Evolutionary conservation across 2,888 invertebrate species (phyloP), one percentile per base, ranked within the genome.

Genomic region (Acleris holmiana): DNA sequence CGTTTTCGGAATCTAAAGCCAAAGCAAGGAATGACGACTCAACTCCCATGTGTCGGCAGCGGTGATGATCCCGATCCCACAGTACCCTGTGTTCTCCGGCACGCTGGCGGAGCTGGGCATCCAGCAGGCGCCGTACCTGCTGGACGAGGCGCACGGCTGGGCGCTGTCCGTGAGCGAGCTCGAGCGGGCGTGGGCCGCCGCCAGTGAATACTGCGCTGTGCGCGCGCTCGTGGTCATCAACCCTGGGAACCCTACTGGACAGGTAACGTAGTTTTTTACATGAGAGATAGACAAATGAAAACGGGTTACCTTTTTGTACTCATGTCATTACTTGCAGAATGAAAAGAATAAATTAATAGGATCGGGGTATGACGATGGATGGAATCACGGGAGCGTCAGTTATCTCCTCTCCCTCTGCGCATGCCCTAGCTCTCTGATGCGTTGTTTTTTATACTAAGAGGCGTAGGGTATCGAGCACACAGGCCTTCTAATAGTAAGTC

Each of bases 181-280:
- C 70, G 94, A 98, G 82, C 92, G 98, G 53, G 84, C 23, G 86
- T 96, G 67, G 90, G 88, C 40, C 0, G 96, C 96, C 74, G 94
- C 96, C 0, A 93, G 93, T 70, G 89, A 93, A 66, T 76, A 76
- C 0, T 94, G 95, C 81, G 91, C 93, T 67, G 97, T 98, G 0
- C 93, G 98, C 58, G 98, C 96, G 0, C 92, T 99, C 51, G 98
- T 98, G 17, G 95, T 99, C 53, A 99, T 99, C 75, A 99, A 99
- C 89, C 99, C 99, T 0, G 99, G 99, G 62, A 99, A 99, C 88
- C 99, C 99, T 10, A 99, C 99, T 19, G 99, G 98, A n/a, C 96
- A 96, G 87, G 88, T 85, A 53, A 46, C 29, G 8, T 29, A 29
- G 10, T 65, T 56, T 2, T 56, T 19, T n/a, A 13, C 5, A 13